Evolutionary conservation across 2,888 invertebrate genomes (phyloP), one percentile per base, ranked within the genome.

Genomic region (Aelia acuminata): DNA sequence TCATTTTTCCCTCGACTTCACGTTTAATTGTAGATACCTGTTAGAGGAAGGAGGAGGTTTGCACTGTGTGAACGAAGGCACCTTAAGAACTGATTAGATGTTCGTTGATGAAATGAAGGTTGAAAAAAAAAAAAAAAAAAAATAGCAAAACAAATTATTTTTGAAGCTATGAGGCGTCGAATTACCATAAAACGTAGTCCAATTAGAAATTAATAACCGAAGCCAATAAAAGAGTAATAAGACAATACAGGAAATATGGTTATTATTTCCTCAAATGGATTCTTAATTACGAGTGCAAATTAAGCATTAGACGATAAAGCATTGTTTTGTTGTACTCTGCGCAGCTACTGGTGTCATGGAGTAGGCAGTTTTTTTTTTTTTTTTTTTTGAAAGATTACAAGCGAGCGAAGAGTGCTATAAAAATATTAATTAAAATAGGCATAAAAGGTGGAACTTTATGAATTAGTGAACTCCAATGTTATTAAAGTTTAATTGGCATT

Each of bases 171-270:
- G 35, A 70, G 18, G 18, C 31, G 63, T 70, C 0, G 63, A 70
- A 70, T 70, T 70, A 70, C 31, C 63, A 70, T 70, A 70, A 70
- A 70, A 35, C 63, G 7, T 0, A 31, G 63, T 70, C 35, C 63
- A 70, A 70, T 70, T 35, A 70, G 63, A 70, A 70, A 70, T 70
- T 35, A 70, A 70, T 70, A 7, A 70, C 11, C n/a, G 15, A 35
- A 35, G 31, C 18, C 63, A 70, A 70, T 70, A 84, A 84, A 84
- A 84, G 50, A 11, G 39, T 50, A 84, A 84, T 84, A 50, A 84
- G 31, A 50, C 50, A 50, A 84, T 84, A 35, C 84, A 84, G 84
- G 84, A 84, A 84, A 50, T 49, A 84, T 18, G 84, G 47, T n/a
- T 26, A 84, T 84, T 84, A 48, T 31, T n/a, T 20, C 48, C 4